Evolutionary conservation across 2,888 invertebrate species (phyloP).

Genomic region (Drosophila anomalata): DNA sequence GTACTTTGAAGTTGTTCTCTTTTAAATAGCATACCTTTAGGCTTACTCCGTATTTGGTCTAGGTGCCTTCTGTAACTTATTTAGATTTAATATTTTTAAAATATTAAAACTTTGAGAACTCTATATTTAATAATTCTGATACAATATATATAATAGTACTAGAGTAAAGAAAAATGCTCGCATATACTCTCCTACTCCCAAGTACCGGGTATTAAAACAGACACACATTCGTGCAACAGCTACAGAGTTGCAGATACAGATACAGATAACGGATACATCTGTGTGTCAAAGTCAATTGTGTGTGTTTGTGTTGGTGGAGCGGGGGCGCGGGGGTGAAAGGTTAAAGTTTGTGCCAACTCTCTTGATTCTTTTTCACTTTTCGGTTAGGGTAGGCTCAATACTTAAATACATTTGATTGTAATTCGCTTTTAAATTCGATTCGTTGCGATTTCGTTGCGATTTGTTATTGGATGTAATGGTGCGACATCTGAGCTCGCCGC

Average conservation of each 20-base stretch:
- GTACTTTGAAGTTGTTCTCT: not conserved
- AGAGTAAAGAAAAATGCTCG: not conserved
- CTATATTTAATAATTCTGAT: too few relatives aligned
- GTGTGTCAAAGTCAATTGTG: conserved; percentile 67
- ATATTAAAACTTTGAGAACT: too few relatives aligned
- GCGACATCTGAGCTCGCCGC: conserved; percentile 72
- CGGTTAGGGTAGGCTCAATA: conserved; percentile 67
- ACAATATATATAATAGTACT: too few relatives aligned
- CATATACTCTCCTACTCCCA: not conserved
- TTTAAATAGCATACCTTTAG: not conserved
- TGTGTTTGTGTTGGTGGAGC: not conserved
- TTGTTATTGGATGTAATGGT: conserved; percentile 78
- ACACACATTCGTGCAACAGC: conserved; percentile 4
- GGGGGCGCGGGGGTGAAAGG: conserved; percentile 26
- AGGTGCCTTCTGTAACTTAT: too few relatives aligned
- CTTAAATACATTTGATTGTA: conserved; percentile 79
- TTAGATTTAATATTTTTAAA: too few relatives aligned
- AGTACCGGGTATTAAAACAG: not conserved
- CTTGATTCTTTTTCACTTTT: conserved; percentile 37
- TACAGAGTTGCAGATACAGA: conserved; percentile 34
- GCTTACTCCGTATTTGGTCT: not conserved
- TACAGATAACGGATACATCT: conserved; percentile 33
- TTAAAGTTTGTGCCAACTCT: conserved; percentile 52
- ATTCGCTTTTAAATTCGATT: conserved; percentile 79
- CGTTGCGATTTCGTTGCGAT: conserved; percentile 70